Evolutionary conservation across 2,888 invertebrate genomes (phyloP).

Genomic region (Lydus trimaculatus): DNA sequence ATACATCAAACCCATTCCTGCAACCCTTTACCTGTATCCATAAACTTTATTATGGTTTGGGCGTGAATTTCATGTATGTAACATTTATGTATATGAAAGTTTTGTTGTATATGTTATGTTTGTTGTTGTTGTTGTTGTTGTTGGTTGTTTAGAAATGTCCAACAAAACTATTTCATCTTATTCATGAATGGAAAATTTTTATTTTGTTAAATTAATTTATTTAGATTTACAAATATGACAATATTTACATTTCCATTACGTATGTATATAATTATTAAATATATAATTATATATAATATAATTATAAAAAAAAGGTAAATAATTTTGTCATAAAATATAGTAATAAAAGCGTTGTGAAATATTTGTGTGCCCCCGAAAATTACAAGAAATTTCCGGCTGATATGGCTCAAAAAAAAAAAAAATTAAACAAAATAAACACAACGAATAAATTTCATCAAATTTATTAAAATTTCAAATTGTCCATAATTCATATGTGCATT

Average conservation of each 20-base stretch:
- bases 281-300: constrained; percentile 24
- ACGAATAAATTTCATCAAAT: not conserved
- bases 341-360: constrained; percentile 26
- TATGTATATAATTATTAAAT: constrained; percentile 22
- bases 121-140: not conserved
- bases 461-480: constrained; percentile 16
- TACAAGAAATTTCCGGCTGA: constrained; percentile 14
- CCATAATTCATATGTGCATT: constrained; percentile 28
- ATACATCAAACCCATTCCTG: constrained; percentile 57
- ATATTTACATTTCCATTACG: constrained; percentile 30
- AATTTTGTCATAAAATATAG: constrained; percentile 21
- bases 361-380: constrained; percentile 15
- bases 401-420: constrained; percentile 14
- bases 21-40: constrained; percentile 50
- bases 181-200: not conserved
- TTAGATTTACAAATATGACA: constrained; percentile 13
- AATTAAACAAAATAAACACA: not conserved
- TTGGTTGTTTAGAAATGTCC: not conserved
- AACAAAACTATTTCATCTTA: not conserved
- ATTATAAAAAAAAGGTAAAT: constrained; percentile 19
- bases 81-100: not conserved
- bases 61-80: constrained; percentile 32
- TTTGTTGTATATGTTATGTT: not conserved
- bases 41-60: constrained; percentile 34
- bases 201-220: not conserved